Evolutionary conservation across 2,113 vertebrate genomes (phyloP), one percentile per base, ranked within the genome.

Genomic region (Glareola pratincola): DNA sequence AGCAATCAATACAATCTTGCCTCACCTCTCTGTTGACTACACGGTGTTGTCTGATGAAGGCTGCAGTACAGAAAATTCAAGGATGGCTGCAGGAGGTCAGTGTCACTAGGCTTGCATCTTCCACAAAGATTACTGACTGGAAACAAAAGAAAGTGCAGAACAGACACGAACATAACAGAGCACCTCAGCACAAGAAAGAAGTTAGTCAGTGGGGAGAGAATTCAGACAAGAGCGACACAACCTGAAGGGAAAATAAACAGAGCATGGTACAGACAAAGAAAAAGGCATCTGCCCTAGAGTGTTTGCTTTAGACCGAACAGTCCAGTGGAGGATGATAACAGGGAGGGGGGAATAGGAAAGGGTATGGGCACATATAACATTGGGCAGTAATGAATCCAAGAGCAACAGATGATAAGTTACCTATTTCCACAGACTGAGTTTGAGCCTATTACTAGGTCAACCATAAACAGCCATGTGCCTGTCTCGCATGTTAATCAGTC

Each of bases 51-150:
- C 91, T 98, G 98, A 63, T 98, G 98, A 94, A 99, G 98, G 97
- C 96, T 98, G 97, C 98, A 99, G 93, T 99, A 99, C 57, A 99
- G 96, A 97, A 99, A 99, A 97, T 98, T 99, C 95, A 99, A 96
- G 93, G 99, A 99, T 39, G 99, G 99, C 64, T 99, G 98, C 77
- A 99, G 98, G 88, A 98, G 96, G 68, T 98, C 98, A 63, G 95
- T 92, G 48, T 98, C 96, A 13, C 63, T 78, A 7, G 98, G 96
- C 71, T 97, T 98, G 95, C 99, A 97, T 94, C 97, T 99, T 41
- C 98, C 99, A 39, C 98, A 98, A 79, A 99, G 97, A 93, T 98
- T 99, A 97, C 98, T 99, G 92, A 99, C 99, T 99, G 74, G 67
- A 88, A 92, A 69, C n/a, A 76, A 78, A 90, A 93, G 47, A 92